These are phyloP conservation scores for Agelas oroides DNA, from an alignment of 37 sponge, comb jelly and placozoan genomes.

Conservation along the genomic window DNA sequence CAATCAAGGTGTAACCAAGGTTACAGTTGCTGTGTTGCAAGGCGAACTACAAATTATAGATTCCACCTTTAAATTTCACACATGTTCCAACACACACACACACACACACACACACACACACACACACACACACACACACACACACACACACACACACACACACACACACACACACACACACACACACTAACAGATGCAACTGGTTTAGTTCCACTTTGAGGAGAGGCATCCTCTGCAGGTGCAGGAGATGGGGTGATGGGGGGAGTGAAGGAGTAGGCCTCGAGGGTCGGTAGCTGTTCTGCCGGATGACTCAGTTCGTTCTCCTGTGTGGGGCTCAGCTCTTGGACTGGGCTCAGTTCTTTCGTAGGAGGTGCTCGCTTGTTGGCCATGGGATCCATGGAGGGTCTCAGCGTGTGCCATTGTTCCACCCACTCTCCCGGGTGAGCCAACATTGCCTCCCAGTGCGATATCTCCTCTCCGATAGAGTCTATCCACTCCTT, in stretches of 20 bases:
- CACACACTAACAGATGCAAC: too few species aligned
- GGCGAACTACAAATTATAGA: too few species aligned
- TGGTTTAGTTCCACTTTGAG: too few species aligned
- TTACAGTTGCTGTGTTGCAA: too few species aligned
- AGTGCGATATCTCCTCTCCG: conserved; percentile 55
- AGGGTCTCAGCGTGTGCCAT: conserved; percentile 52
- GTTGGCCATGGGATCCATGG: conserved; percentile 26
- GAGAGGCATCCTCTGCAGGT: background rate
- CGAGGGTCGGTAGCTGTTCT: background rate
- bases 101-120: too few species aligned
- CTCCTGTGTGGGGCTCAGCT: conserved; percentile 13
- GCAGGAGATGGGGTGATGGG: background rate
- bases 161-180: too few species aligned
- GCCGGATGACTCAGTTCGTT: background rate
- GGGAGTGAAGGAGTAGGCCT: background rate
- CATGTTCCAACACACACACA: too few species aligned
- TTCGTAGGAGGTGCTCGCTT: too few species aligned
- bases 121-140: too few species aligned
- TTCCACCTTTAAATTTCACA: too few species aligned
- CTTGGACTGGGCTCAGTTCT: conserved; percentile 11
- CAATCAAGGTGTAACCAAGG: too few species aligned
- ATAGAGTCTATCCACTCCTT: conserved; percentile 64
- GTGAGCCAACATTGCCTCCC: conserved; percentile 55
- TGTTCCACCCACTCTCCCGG: conserved; percentile 74
- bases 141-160: too few species aligned